Base-by-base conservation (phyloP, 2,797 vertebrate genomes). In the Myripristis murdjan region DNA sequence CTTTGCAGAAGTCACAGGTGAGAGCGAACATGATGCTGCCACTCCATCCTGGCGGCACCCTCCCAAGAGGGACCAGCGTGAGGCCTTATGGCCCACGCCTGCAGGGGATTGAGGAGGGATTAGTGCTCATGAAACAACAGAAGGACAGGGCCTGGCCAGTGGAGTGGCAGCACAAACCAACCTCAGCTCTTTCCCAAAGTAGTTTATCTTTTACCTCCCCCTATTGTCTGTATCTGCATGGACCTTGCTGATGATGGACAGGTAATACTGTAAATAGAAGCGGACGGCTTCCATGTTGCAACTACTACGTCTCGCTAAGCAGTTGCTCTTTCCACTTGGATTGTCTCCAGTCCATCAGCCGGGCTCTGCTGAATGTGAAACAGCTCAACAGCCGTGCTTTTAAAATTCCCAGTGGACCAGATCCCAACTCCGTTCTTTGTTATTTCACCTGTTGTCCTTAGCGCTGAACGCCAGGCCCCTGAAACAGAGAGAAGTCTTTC, bases 51-150 rank as follows among this genome's bases (percentile, higher is more conserved):
- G 74, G 65, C 54, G 22, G 49, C 41, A 48, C 33, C 66, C 78
- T 77, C 73, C 67, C 70, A 48, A 62, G 70, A 69, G 77, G 51
- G 51, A 62, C 46, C 75, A 72, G 33, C 67, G 66, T 75, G 46
- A 1, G 72, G 82, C 82, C 87, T 92, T 80, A 81, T 62, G 81
- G 81, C 77, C 70, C 52, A 76, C 1, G 48, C 47, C 69, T 82
- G 69, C 74, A 69, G 77, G 76, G 90, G 90, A 91, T 88, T 85
- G 80, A 69, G 69, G 78, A 74, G 67, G 89, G 93, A 93, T 94
- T 92, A 93, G 84, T 81, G 82, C 70, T 83, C 67, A 81, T 90
- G 72, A 89, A 89, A 85, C 81, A 77, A 86, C 75, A 64, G 81
- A 74, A 53, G 69, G 81, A 79, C 47, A 49, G 61, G 78, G 60